A percentile compares a stretch with the other conserved stretches of the same genome.
These are phyloP conservation scores for Melanostigma gelatinosum DNA, from an alignment of 2,113 vertebrate species.

Conservation along the genomic window DNA sequence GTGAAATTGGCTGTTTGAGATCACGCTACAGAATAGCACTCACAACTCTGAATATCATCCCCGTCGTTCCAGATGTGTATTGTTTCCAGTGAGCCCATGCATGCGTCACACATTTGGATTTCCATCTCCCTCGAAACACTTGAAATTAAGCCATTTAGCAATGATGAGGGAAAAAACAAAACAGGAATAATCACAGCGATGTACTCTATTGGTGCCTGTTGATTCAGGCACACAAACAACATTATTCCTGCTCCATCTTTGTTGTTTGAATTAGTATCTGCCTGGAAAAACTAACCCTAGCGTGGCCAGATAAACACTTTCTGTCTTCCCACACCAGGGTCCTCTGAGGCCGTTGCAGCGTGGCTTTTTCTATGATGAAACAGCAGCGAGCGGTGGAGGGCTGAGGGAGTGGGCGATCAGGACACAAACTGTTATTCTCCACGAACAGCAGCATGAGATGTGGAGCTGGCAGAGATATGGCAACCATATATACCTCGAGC, in stretches of 20 bases:
- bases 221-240: conserved; percentile 28
- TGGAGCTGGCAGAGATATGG: conserved; percentile 62
- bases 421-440: conserved; percentile 71
- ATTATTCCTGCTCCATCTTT: conserved; percentile 2
- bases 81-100: conserved; percentile 27
- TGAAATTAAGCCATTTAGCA: conserved; percentile 14
- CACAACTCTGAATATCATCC: conserved; percentile 30
- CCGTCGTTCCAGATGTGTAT: conserved; percentile 35
- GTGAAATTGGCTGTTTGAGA: conserved; percentile 8
- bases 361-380: conserved; percentile 72
- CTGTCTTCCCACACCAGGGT: conserved; percentile 57
- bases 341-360: conserved; percentile 65
- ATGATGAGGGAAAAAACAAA: conserved; percentile 1
- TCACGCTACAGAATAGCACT: conserved; percentile 18
- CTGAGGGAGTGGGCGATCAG: conserved; percentile 70
- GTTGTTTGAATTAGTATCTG: conserved; percentile 28
- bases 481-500: conserved; percentile 70
- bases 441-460: conserved; percentile 74
- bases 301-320: conserved; percentile 52
- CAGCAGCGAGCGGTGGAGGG: conserved; percentile 53
- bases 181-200: conserved; percentile 11
- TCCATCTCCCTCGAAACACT: conserved; percentile 33
- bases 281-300: conserved; percentile 59
- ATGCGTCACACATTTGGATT: conserved; percentile 20
- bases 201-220: conserved; percentile 24